phyloP scores from a whole-genome alignment of 2,888 invertebrate species.

The Ichneumon xanthorius region DNA sequence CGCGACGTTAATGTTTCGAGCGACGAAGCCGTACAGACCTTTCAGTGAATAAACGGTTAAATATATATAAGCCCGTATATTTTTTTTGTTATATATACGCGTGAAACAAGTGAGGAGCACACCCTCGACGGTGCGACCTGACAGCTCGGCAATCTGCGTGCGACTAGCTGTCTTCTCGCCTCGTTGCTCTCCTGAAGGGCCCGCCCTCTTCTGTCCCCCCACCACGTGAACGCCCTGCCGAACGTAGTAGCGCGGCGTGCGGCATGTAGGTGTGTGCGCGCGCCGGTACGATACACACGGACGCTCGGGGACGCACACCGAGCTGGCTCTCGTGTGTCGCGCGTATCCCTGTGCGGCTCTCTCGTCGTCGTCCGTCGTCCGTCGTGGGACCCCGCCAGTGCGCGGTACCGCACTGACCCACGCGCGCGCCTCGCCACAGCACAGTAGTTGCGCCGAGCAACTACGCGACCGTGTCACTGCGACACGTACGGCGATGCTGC shows the following conservation, averaged over 20 bases:
- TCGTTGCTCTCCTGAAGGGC: slow-evolving; percentile 83
- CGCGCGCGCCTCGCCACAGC: slow-evolving; percentile 33
- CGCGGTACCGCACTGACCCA: slow-evolving; percentile 53
- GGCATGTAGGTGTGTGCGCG: slow-evolving; percentile 41
- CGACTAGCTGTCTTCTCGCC: slow-evolving; percentile 82
- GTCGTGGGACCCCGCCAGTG: slow-evolving; percentile 11
- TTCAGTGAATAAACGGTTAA: too few species aligned
- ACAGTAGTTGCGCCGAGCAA: slow-evolving; percentile 2
- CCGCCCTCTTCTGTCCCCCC: slow-evolving; percentile 74
- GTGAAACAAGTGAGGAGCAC: slow-evolving; percentile 47
- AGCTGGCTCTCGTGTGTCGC: background rate
- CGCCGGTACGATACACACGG: background rate
- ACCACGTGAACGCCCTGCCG: slow-evolving; percentile 65
- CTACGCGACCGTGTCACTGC: background rate
- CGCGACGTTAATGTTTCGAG: background rate
- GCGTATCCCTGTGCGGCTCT: background rate
- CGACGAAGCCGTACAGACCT: too few species aligned
- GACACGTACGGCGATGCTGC: background rate
- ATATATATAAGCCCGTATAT: background rate
- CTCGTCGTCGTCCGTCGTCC: background rate
- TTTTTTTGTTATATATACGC: slow-evolving; percentile 34
- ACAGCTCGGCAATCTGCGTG: slow-evolving; percentile 81
- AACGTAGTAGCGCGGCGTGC: slow-evolving; percentile 43
- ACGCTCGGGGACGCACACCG: background rate
- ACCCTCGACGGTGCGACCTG: slow-evolving; percentile 72